phyloP scores from a whole-genome alignment of 2,888 invertebrate genomes.

The Rhopalosiphum nymphaeae region DNA sequence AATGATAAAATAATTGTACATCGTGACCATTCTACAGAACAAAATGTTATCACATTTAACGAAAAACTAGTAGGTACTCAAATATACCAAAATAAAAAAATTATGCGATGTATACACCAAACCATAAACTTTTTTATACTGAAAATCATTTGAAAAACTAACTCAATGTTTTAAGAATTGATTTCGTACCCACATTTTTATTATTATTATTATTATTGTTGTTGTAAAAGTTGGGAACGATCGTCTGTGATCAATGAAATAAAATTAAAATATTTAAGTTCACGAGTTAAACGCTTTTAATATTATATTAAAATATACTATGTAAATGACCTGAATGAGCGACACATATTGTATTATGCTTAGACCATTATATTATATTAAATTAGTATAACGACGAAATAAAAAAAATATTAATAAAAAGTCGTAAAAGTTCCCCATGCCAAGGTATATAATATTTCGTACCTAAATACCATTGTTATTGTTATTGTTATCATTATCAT shows the following conservation, averaged over 20 bases:
- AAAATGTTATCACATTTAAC: not conserved
- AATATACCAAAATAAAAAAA: not conserved
- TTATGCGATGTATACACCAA: not conserved
- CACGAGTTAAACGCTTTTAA: not conserved
- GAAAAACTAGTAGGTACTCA: not conserved
- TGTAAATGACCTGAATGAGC: constrained; percentile 16
- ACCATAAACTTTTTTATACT: not conserved
- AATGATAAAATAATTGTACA: not conserved
- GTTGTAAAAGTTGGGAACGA: not conserved
- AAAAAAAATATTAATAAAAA: not conserved
- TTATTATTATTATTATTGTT: not conserved
- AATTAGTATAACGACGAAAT: not conserved
- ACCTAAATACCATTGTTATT: not conserved
- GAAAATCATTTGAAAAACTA: not conserved
- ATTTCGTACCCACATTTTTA: not conserved
- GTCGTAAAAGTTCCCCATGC: not conserved
- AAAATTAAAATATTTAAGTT: not conserved
- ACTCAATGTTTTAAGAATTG: not conserved
- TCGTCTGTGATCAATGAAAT: not conserved
- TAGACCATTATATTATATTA: not conserved
- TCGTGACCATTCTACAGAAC: not conserved
- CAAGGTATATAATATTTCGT: no score
- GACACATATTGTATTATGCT: not conserved
- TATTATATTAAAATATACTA: not conserved
- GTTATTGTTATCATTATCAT: not conserved